A percentile compares a stretch with the other conserved stretches of the same genome.
These are phyloP conservation scores for Pseudorasbora parva DNA, from an alignment of 2,113 vertebrate genomes.

Conservation along the genomic window DNA sequence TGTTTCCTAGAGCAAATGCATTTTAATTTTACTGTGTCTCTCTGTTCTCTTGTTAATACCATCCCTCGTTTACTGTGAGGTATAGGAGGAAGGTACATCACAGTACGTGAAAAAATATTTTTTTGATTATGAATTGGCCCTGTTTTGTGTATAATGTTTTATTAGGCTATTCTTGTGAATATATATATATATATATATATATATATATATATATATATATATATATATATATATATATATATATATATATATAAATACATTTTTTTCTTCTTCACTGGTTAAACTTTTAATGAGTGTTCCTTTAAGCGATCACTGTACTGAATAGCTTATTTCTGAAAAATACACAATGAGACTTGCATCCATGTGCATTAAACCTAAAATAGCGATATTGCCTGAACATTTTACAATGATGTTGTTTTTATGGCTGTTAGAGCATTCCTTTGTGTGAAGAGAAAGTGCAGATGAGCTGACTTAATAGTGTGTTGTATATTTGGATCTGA, in stretches of 20 bases:
- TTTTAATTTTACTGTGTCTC: background rate
- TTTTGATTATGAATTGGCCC: background rate
- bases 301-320: too few relatives aligned
- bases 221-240: too few relatives aligned
- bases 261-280: too few relatives aligned
- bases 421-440: background rate
- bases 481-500: background rate
- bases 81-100: background rate
- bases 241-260: too few relatives aligned
- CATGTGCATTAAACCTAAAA: conserved; percentile 1
- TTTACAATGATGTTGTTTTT: background rate
- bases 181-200: too few relatives aligned
- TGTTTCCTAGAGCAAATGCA: background rate
- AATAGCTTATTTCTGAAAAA: background rate
- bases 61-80: background rate
- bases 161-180: background rate
- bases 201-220: too few relatives aligned
- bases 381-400: background rate
- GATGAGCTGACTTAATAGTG: conserved; percentile 1
- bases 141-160: background rate
- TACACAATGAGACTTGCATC: background rate
- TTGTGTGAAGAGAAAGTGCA: background rate
- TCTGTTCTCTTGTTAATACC: background rate
- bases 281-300: too few relatives aligned
- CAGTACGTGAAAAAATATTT: background rate